Evolutionary conservation across 2,888 invertebrate species (phyloP), one percentile per base, ranked within the genome.

Genomic region (Ophioninae sp.): DNA sequence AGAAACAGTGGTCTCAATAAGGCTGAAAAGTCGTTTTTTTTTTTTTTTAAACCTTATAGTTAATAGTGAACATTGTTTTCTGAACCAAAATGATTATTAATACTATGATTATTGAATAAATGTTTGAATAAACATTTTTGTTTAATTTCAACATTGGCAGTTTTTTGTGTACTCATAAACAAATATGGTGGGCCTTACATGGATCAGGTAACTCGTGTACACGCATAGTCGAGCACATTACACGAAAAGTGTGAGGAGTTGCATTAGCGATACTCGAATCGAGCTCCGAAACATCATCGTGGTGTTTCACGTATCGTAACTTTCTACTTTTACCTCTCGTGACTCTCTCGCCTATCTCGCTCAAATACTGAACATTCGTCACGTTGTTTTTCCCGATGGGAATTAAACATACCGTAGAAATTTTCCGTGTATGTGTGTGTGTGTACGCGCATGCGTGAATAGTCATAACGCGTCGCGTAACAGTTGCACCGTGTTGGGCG

Each of bases 241-340:
- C 17, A 56, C n/a, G 23, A 17, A 41, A 73, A 72, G 67, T 57
- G 65, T 30, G 70, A 44, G n/a, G 30, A 72, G 76, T 79, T 81
- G 81, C 81, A 84, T 81, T 79, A 81, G 81, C 81, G 74, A 72
- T 64, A 64, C 21, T 59, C 50, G 20, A 17, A 37, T 21, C 21
- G 23, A 30, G 30, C 61, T 78, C 74, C 57, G 72, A 81, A 67
- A 57, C 59, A 70, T 81, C 72, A 67, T 64, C 73, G 78, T 64
- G 50, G 67, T 56, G 80, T 75, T 78, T 39, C 70, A 67, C 78
- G 75, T 57, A 72, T 75, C 81, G 81, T 76, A 75, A 84, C 84
- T 84, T 84, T 84, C 84, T 84, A 84, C 84, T 84, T 84, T 84
- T 84, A 84, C 84, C 79, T 79, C 81, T 76, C 68, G 72, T 75